Evolutionary conservation across 2,797 vertebrate genomes (phyloP), one percentile per base, ranked within the genome.

Genomic region (Mus caroli): DNA sequence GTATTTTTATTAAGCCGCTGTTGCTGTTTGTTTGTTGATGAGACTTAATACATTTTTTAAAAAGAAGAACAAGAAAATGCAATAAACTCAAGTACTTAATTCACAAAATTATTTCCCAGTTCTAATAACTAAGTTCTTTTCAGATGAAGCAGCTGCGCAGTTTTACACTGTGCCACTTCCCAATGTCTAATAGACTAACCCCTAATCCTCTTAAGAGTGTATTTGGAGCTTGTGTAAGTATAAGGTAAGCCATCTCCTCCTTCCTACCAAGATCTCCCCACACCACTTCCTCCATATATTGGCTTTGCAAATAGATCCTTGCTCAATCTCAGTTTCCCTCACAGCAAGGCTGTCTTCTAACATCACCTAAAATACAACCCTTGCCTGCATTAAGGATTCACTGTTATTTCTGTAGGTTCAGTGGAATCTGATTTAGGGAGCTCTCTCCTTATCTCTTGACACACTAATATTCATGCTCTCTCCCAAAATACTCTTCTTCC

Each of bases 401-500:
- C 11, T 34, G 5, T 20, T 52, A 34, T 20, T 15, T 80, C 56
- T 85, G 67, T 54, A 94, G 6, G 69, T 62, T 75, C 52, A 77
- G 71, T 11, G 77, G 79, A 93, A 71, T 19, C 71, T 11, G 0
- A 54, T 34, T 77, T 43, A 60, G 28, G 22, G 75, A 37, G 15
- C 34, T 84, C 79, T 15, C 20, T n/a, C 20, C 17, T 24, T 28
- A 17, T 77, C 31, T n/a, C 58, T 43, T 60, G 14, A 37, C 46
- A 75, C 1, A 31, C 0, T 0, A 9, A 28, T 60, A n/a, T 58
- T 64, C 37, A 75, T 43, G 1, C 4, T 56, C 5, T 71, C 31
- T 91, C 34, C 19, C 64, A 69, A 78, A 71, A n/a, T 11, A 75
- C 83, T 58, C 20, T 52, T 20, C 62, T 24, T 4, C 15, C 52